Percentiles rank a stretch among this genome's conserved stretches.
phyloP scores from a whole-genome alignment of 2,888 invertebrate species.

The Hofmannophila pseudospretella region DNA sequence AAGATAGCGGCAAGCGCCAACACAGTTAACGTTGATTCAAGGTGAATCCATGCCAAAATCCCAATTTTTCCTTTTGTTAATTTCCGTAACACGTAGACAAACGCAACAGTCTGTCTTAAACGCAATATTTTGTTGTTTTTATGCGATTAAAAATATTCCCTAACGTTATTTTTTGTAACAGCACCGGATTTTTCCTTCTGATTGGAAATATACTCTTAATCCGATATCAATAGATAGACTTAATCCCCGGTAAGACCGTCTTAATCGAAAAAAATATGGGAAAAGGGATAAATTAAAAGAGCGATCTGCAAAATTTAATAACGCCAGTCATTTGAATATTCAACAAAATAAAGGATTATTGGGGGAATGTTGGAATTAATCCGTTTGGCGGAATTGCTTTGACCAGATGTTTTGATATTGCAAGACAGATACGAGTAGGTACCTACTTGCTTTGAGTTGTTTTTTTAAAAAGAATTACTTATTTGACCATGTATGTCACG shows the following conservation, averaged over 20 bases:
- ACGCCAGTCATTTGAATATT: constrained; percentile 38
- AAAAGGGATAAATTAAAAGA: constrained; percentile 27
- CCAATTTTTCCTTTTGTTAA: no score
- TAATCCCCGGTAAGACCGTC: constrained; percentile 7
- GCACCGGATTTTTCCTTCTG: constrained; percentile 7
- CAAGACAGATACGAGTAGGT: background rate
- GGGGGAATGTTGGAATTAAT: constrained; percentile 32
- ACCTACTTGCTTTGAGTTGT: no score
- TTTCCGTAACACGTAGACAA: no score
- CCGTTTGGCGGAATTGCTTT: constrained; percentile 22
- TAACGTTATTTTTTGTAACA: constrained; percentile 2
- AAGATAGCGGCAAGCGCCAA: no score
- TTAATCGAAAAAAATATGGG: constrained; percentile 6
- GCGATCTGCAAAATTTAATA: constrained; percentile 36
- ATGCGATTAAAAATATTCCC: no score
- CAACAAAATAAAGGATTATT: constrained; percentile 28
- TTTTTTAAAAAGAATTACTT: no score
- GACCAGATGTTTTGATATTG: constrained; percentile 10
- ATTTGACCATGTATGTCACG: no score
- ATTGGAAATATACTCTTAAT: constrained; percentile 13
- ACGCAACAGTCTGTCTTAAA: no score
- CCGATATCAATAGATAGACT: constrained; percentile 10
- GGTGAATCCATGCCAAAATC: no score
- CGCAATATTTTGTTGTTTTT: no score
- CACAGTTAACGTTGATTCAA: no score